These are phyloP conservation scores for Dicyrtomina minuta DNA, from an alignment of 2,888 invertebrate species.

Conservation along the genomic window DNA sequence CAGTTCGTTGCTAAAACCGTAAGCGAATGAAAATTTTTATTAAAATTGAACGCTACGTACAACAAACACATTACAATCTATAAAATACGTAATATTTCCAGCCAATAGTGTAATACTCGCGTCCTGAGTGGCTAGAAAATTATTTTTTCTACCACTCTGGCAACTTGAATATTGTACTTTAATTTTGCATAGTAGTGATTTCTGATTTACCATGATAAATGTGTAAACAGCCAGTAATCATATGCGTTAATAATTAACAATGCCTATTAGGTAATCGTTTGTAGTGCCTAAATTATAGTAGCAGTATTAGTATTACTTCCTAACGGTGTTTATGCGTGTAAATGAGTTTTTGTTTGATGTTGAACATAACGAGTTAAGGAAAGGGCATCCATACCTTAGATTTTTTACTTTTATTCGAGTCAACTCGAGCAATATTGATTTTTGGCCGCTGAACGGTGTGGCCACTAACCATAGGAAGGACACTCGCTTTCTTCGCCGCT, in stretches of 20 bases:
- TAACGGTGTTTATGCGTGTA: too few species aligned
- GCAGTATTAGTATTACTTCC: too few species aligned
- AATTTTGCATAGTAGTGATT: neutral
- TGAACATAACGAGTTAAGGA: too few species aligned
- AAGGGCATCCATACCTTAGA: slow-evolving; percentile 6
- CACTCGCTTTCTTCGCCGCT: slow-evolving; percentile 23
- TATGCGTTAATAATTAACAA: too few species aligned
- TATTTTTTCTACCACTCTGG: slow-evolving; percentile 20
- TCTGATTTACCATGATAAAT: too few species aligned
- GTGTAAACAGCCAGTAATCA: too few species aligned
- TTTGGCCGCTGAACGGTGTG: slow-evolving; percentile 29
- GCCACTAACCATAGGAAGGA: slow-evolving; percentile 32
- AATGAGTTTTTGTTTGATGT: too few species aligned
- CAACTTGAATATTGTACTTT: slow-evolving; percentile 16
- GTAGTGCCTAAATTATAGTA: too few species aligned
- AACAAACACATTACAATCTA: too few species aligned
- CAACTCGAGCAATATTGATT: slow-evolving; percentile 28
- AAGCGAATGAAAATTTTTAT: too few species aligned
- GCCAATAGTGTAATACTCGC: slow-evolving; percentile 3
- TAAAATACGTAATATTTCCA: too few species aligned
- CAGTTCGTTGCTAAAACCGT: neutral
- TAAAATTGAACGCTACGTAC: neutral
- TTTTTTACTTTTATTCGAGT: slow-evolving; percentile 19
- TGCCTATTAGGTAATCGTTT: too few species aligned
- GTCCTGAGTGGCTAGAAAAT: slow-evolving; percentile 22